A percentile compares a stretch with the other conserved stretches of the same genome.
Evolutionary conservation across 92 coral and sea anemone genomes (phyloP).

Genomic region (Galaxea fascicularis): DNA sequence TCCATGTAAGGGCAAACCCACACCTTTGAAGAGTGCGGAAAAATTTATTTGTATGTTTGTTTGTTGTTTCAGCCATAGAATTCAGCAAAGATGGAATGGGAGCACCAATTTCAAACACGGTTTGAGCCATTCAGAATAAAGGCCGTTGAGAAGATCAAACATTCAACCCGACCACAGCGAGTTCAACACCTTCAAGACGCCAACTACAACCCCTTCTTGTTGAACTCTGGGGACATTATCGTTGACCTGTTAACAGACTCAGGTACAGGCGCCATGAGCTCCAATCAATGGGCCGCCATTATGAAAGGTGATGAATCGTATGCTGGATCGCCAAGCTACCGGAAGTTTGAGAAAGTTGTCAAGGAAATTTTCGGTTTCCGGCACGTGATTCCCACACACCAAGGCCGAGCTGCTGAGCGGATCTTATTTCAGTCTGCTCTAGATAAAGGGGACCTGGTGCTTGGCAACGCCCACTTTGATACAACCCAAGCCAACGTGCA

Average conservation of each 20-base stretch:
- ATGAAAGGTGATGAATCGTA: constrained; percentile 63
- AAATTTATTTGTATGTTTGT: no score
- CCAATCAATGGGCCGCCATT: constrained; percentile 57
- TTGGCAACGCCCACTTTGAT: constrained; percentile 59
- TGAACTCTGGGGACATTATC: constrained; percentile 49
- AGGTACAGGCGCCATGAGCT: constrained; percentile 64
- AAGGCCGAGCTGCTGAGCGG: constrained; percentile 70
- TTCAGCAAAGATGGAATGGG: constrained; percentile 3
- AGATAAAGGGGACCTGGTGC: constrained; percentile 35
- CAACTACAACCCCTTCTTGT: constrained; percentile 47
- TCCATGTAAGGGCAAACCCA: no score
- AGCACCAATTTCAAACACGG: constrained; percentile 33
- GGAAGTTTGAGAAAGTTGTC: constrained; percentile 52
- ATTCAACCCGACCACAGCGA: constrained; percentile 41
- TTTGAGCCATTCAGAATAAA: constrained; percentile 55
- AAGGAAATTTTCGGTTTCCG: constrained; percentile 59
- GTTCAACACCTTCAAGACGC: constrained; percentile 41
- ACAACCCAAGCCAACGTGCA: constrained; percentile 59
- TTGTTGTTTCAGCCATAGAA: background rate
- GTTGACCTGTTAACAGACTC: constrained; percentile 59
- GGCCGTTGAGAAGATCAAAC: constrained; percentile 42
- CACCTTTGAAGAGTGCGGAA: no score
- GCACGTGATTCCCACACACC: constrained; percentile 67
- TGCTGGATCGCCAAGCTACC: constrained; percentile 65
- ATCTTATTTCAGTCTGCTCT: constrained; percentile 43